Evolutionary conservation across 2,888 invertebrate genomes (phyloP).

Genomic region (Zaprionus lineosus): DNA sequence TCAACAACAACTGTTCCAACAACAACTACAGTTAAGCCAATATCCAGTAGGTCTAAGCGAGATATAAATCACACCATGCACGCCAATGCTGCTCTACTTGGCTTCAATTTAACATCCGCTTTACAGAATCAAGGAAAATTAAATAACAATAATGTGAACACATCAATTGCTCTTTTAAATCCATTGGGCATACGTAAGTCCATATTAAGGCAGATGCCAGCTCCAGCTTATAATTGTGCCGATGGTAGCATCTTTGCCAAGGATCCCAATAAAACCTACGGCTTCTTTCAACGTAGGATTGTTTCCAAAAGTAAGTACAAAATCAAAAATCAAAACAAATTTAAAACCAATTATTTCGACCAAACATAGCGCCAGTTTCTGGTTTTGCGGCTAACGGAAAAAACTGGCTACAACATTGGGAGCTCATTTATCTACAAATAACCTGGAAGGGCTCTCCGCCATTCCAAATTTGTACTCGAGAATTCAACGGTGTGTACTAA

Average conservation of each 20-base stretch:
- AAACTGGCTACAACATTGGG: conserved; percentile 92
- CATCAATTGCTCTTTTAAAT: conserved; percentile 56
- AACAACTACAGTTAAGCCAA: conserved; percentile 84
- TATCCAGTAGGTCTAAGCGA: conserved; percentile 78
- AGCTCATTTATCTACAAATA: conserved; percentile 88
- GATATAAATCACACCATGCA: conserved; percentile 67
- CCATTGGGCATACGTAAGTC: conserved; percentile 59
- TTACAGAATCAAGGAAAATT: conserved; percentile 41
- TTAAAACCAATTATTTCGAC: neutral
- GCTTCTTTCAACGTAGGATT: conserved; percentile 87
- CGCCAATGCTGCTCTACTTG: conserved; percentile 73
- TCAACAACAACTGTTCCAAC: conserved; percentile 84
- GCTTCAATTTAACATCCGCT: conserved; percentile 68
- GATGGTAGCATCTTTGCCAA: conserved; percentile 86
- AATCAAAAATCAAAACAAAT: neutral
- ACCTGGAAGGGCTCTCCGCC: conserved; percentile 90
- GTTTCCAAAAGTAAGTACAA: conserved; percentile 87
- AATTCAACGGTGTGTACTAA: conserved; percentile 84
- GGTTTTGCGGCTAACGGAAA: conserved; percentile 88
- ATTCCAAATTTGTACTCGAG: conserved; percentile 88
- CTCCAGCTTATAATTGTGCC: conserved; percentile 83
- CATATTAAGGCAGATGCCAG: neutral
- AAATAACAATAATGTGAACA: conserved; percentile 22
- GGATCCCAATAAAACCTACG: conserved; percentile 88
- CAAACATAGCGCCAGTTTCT: conserved; percentile 87